Conservation (phyloP, 2,888 invertebrate genomes). For the Aphodius sticticus region DNA sequence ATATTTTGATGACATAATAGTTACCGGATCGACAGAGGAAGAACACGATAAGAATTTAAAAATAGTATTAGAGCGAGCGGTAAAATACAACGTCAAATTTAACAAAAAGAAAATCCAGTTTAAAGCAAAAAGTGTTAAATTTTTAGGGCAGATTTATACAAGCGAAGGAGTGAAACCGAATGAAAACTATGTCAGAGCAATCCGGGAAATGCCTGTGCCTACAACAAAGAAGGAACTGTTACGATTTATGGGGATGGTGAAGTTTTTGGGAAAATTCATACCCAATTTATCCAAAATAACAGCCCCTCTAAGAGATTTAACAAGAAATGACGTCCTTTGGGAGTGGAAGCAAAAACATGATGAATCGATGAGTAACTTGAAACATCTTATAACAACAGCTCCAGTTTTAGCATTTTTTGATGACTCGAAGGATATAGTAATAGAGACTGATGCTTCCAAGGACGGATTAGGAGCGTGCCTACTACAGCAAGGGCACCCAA, state of each 20-base stretch:
- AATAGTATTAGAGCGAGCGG: conserved; percentile 44
- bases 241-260: conserved; percentile 41
- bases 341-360: conserved; percentile 32
- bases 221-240: conserved; percentile 38
- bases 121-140: conserved; percentile 44
- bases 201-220: conserved; percentile 36
- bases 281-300: conserved; percentile 40
- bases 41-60: conserved; percentile 45
- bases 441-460: conserved; percentile 44
- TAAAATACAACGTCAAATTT: conserved; percentile 47
- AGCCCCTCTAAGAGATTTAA: conserved; percentile 39
- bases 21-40: conserved; percentile 34
- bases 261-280: conserved; percentile 40
- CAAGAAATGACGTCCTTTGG: conserved; percentile 37
- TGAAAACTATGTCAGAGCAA: conserved; percentile 35
- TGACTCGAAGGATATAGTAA: conserved; percentile 42
- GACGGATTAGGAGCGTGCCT: conserved; percentile 48
- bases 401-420: conserved; percentile 46
- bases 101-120: conserved; percentile 48
- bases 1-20: conserved; percentile 50
- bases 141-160: conserved; percentile 44
- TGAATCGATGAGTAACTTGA: conserved; percentile 34
- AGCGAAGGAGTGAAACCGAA: conserved; percentile 39
- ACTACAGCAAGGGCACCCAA: conserved; percentile 49
- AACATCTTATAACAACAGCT: conserved; percentile 42